phyloP scores from a whole-genome alignment of 2,113 vertebrate species.

The Eublepharis macularius region DNA sequence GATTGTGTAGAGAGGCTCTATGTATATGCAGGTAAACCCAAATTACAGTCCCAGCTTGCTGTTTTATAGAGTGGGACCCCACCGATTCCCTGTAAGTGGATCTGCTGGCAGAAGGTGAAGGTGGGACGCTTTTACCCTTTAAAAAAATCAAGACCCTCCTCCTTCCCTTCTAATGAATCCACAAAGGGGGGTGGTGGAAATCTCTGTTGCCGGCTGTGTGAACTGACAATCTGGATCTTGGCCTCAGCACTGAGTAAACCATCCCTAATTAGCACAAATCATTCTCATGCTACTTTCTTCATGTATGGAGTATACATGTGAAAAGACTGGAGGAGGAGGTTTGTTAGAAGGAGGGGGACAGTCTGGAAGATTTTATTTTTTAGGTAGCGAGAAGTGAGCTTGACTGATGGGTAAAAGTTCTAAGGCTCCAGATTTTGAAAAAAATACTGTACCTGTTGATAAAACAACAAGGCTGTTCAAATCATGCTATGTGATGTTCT shows the following conservation, averaged over 20 bases:
- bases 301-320: neutral
- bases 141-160: neutral
- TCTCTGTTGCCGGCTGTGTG: neutral
- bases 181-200: neutral
- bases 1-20: too few species aligned
- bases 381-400: neutral
- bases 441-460: neutral
- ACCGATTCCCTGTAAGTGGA: neutral
- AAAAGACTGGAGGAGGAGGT: neutral
- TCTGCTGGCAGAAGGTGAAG: rapidly evolving
- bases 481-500: constrained; percentile 4
- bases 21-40: too few species aligned
- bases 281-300: neutral
- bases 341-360: rapidly evolving
- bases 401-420: neutral
- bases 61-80: neutral
- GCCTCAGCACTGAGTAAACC: neutral
- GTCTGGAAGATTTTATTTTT: rapidly evolving
- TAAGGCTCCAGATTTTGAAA: neutral
- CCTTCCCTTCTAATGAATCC: neutral
- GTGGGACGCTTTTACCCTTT: neutral
- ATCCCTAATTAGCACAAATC: rapidly evolving
- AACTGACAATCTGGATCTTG: neutral
- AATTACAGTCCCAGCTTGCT: neutral
- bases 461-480: neutral